Percentiles rank a stretch among this genome's conserved stretches.
phyloP scores from a whole-genome alignment of 2,113 vertebrate genomes.

The Promerops cafer region DNA sequence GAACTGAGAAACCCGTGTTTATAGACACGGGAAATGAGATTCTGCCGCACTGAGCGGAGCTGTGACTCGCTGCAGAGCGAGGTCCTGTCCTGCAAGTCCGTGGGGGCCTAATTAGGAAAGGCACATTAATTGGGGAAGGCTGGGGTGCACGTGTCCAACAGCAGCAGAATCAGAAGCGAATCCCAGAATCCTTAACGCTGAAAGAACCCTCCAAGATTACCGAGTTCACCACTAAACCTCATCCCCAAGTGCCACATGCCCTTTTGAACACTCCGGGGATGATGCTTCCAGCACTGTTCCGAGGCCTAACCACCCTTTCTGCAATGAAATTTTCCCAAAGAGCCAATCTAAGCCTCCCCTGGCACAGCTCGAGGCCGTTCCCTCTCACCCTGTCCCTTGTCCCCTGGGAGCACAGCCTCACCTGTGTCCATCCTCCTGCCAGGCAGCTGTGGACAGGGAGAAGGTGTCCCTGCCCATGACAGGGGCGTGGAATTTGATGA shows the following conservation, averaged over 20 bases:
- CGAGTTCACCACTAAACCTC: neutral
- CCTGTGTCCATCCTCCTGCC: neutral
- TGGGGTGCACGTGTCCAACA: rapidly evolving
- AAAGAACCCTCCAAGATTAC: neutral
- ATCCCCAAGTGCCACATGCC: neutral
- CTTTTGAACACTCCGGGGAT: neutral
- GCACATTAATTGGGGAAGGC: neutral
- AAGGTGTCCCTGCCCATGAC: neutral
- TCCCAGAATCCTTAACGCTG: neutral
- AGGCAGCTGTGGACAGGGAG: rapidly evolving
- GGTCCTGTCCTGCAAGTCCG: rapidly evolving
- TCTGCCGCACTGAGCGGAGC: neutral
- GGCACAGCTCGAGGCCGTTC: too few relatives aligned
- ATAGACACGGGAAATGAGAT: rapidly evolving
- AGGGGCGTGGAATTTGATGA: neutral
- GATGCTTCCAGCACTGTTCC: neutral
- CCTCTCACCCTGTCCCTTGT: neutral
- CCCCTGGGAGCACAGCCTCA: neutral
- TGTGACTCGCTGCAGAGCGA: neutral
- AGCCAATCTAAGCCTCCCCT: neutral
- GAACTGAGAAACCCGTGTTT: rapidly evolving
- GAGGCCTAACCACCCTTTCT: neutral
- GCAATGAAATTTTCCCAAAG: rapidly evolving
- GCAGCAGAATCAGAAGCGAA: neutral
- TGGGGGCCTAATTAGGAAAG: neutral